phyloP scores from a whole-genome alignment of 2,888 invertebrate genomes.

The Phyllotreta cruciferae region DNA sequence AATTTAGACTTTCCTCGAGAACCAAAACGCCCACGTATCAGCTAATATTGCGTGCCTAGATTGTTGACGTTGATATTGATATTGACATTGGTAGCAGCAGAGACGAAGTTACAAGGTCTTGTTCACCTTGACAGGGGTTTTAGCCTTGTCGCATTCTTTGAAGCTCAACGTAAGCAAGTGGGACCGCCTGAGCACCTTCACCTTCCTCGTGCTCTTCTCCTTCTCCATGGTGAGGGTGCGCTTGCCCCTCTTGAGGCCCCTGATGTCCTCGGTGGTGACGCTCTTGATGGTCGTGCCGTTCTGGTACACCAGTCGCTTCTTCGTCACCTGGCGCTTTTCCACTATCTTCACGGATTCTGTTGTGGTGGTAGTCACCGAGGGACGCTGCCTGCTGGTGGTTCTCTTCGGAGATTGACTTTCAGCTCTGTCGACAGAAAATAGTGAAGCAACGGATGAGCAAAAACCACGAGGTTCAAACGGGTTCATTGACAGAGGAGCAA shows the following conservation, averaged over 20 bases:
- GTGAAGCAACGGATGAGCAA: constrained; percentile 39
- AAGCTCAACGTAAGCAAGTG: constrained; percentile 43
- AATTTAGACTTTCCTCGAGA: too few species aligned
- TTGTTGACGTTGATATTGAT: too few species aligned
- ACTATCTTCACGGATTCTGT: constrained; percentile 39
- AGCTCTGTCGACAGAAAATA: constrained; percentile 58
- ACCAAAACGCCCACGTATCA: too few species aligned
- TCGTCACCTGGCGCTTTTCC: constrained; percentile 46
- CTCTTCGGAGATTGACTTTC: constrained; percentile 43
- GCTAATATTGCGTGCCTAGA: too few species aligned
- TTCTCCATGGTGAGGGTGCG: constrained; percentile 55
- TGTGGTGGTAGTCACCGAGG: constrained; percentile 35
- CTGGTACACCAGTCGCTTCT: constrained; percentile 40
- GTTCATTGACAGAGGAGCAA: neutral
- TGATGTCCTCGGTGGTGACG: constrained; percentile 37
- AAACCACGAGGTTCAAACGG: constrained; percentile 17
- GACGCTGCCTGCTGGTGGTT: constrained; percentile 39
- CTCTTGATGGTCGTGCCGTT: constrained; percentile 37
- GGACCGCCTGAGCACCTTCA: constrained; percentile 55
- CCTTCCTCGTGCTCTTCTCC: constrained; percentile 55
- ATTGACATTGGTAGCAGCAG: constrained; percentile 10
- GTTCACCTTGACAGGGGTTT: constrained; percentile 47
- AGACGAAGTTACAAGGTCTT: constrained; percentile 47
- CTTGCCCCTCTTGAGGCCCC: constrained; percentile 54
- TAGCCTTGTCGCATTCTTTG: constrained; percentile 46